Evolutionary conservation across 2,113 vertebrate species (phyloP), one percentile per base, ranked within the genome.

Genomic region (Porphyrio hochstetteri): DNA sequence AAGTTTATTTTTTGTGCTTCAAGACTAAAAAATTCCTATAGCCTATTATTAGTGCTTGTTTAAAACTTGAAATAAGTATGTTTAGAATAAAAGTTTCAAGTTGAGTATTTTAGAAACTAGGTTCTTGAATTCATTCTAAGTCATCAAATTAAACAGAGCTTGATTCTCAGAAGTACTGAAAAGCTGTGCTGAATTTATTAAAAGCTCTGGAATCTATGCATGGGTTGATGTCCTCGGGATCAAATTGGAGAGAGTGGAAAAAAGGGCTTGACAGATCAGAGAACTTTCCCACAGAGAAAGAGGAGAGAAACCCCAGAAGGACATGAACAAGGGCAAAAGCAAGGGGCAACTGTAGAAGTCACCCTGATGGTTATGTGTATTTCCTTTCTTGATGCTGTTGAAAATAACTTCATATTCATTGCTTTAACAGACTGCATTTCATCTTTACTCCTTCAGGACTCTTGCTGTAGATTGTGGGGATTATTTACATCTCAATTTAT

Each of bases 401-500:
- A 77, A 95, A 81, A 77, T 74, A 5, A 31, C 27, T 72, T 95
- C 7, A 55, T 80, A 59, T 36, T 83, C 5, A 67, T 96, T 82
- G 35, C 28, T 96, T 65, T 65, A 69, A 84, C 79, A 31, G 52
- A 24, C 35, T 24, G 42, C 1, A 0, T 90, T 84, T 86, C 12
- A 42, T 60, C 24, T 81, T 56, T 44, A n/a, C 59, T 77, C 28
- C 63, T 91, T 16, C 50, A 65, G 46, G 65, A 82, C 25, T 90
- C 64, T 28, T 71, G 18, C 33, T 57, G 29, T 94, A 83, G 78
- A 38, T 65, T 23, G 15, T 50, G 31, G 64, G 33, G 14, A 46
- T 79, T 95, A 81, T 87, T 86, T 93, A 79, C 38, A 76, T 76
- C 64, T 92, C 59, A 80, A 59, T 96, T 91, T 87, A 90, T 83